Evolutionary conservation across 1,140 invertebrate species (phyloP), one percentile per base, ranked within the genome.

Genomic region (Danaus melanippus): DNA sequence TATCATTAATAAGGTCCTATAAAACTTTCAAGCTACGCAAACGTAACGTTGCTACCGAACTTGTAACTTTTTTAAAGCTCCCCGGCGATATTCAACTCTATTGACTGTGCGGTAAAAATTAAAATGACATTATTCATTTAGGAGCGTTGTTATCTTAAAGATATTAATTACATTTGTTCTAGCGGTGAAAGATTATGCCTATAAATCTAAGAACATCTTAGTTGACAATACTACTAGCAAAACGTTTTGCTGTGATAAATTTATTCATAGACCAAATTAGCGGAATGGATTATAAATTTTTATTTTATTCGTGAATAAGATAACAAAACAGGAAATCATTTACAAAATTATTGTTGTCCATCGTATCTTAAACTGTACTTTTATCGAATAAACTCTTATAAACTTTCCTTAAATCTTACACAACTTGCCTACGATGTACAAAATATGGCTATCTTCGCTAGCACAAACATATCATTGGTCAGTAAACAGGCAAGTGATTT

Each of bases 141-240:
- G 21, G 21, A 32, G 21, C 21, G 21, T 32, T 50, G 11, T 52
- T 54, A 45, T 43, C 43, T 51, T 47, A 44, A 52, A 54, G 52
- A 58, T 61, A 65, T 65, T 65, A 65, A 65, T 65, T 65, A 65
- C 53, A 61, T 65, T 62, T 56, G 32, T 59, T 56, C 63, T 55
- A 56, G 60, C 59, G 50, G 63, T 65, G 56, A 65, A 52, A 56
- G 58, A 60, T 64, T 58, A 60, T 55, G 54, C n/a, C 46, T 42
- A 65, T 65, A 61, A 58, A 65, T 65, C 63, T 62, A 56, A 46
- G 43, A 58, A 62, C 56, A 56, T 56, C 58, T 61, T 56, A 62
- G 46, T 61, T 58, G 63, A 65, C 63, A 65, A 50, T 43, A 39
- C 32, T 49, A 60, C 63, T 65, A 65, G 59, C 55, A 50, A 55